Evolutionary conservation across 1,140 invertebrate genomes (phyloP), one percentile per base, ranked within the genome.

Genomic region (Portunus trituberculatus): DNA sequence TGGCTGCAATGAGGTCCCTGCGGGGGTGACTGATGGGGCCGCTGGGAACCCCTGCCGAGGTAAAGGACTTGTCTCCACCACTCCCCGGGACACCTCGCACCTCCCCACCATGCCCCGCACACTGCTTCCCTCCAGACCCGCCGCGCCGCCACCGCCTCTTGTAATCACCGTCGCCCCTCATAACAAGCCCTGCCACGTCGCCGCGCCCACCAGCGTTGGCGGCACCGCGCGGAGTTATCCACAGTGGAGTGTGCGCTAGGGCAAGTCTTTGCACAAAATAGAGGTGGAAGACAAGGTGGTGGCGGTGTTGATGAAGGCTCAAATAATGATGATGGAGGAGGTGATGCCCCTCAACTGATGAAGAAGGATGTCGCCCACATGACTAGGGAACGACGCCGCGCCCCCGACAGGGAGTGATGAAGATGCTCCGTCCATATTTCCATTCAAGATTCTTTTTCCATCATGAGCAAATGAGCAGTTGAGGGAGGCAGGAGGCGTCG

Each of bases 41-140:
- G 46, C 87, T 20, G 39, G 45, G 39, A 7, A 48, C 87, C 25
- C 87, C 31, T 28, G 87, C 25, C 87, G 87, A 16, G 87, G 87
- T 89, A 28, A 45, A 45, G 87, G 39, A 89, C 87, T 46, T 89
- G 87, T 87, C 84, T 46, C 84, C 84, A 87, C 84, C 84, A 39
- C 84, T 39, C 84, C 39, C 31, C 87, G 25, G 87, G 87, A 39
- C 39, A 25, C 87, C 45, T 20, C 10, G 6, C 8, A 0, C 31
- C 12, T 31, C 87, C 39, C 29, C 28, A 31, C 39, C 32, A 12
- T 2, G 32, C 10, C 87, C 87, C 10, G 87, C 87, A 39, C 25
- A 6, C 7, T 20, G n/a, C 8, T 32, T 28, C 28, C 31, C 86
- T 87, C n/a, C 3, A 7, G 67, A 25, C 67, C 67, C 67, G 67